phyloP scores from a whole-genome alignment of 1,140 invertebrate genomes.

The Pseudomyrmex dendroicus region DNA sequence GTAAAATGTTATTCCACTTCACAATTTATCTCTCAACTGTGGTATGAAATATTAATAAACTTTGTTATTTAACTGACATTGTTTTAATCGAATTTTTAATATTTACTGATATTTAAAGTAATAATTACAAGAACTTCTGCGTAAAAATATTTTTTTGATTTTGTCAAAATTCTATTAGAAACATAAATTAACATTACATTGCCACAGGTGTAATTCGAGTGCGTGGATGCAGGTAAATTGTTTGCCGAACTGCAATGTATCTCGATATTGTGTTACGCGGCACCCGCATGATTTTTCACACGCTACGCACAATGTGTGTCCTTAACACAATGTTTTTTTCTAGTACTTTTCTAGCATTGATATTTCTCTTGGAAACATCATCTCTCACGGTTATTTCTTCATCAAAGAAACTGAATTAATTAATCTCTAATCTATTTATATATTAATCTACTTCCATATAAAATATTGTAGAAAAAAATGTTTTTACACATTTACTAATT shows the following conservation, averaged over 20 bases:
- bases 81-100: not conserved
- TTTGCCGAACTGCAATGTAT: slow-evolving; percentile 72
- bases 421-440: not conserved
- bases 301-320: slow-evolving; percentile 6
- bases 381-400: not conserved
- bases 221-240: slow-evolving; percentile 79
- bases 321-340: slow-evolving; percentile 3
- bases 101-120: not conserved
- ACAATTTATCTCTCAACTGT: too few species aligned
- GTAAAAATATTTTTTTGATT: not conserved
- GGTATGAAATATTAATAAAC: too few species aligned
- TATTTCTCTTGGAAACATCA: not conserved
- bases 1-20: too few species aligned
- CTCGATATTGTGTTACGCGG: slow-evolving; percentile 75
- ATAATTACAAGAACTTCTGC: not conserved
- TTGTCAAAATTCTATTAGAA: slow-evolving; percentile 1
- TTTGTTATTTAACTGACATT: too few species aligned
- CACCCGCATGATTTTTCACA: slow-evolving; percentile 73
- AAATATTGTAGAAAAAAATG: not conserved
- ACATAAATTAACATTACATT: slow-evolving; percentile 41
- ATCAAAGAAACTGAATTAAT: not conserved
- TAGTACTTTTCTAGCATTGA: slow-evolving; percentile 9
- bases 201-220: slow-evolving; percentile 69
- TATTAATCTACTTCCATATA: not conserved
- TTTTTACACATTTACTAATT: too few species aligned